Base-by-base conservation (phyloP, 37 sponge, comb jelly and placozoan species). In the Theonella swinhoei region DNA sequence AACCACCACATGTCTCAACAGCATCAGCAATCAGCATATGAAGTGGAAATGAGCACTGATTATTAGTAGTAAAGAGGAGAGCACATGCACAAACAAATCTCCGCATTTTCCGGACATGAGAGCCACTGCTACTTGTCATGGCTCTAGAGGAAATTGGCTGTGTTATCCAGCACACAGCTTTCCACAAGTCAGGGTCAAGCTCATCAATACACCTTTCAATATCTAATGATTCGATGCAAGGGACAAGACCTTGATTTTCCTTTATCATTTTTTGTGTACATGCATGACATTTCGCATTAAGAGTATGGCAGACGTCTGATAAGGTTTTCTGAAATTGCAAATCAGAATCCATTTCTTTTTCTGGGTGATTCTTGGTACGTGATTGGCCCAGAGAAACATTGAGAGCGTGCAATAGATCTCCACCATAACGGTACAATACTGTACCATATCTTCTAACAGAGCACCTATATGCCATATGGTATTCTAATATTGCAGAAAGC, bases 21-120 rank as follows among this genome's bases (percentile, higher is more conserved):
- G 68, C 68, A 40, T 80, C 80, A 3, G 80, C 42, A 42, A 80
- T 28, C 26, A 80, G 68, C 40, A 30, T 68, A 80, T 80, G 80
- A 41, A 80, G 42, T 28, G 80, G 80, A 24, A 80, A 67, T 11
- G 80, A 80, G 70, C 80, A 80, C 34, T 67, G 66, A 4, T 3
- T 11, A 7, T 80, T 67, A 24, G 58, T 66, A 42, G 34, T 67
- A 34, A 68, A 80, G 22, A 80, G 42, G 31, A 80, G 26, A 17
- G 41, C 7, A 39, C 80, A 80, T 43, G 26, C 7, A n/a, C 59
- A 41, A 74, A 74, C 41, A 26, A 74, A 41, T 17, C 29, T 24
- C 26, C 59, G 11, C 29, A 74, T 43, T 43, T 41, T 74, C 23
- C 75, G 75, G 29, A 74, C 59, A n/a, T 74, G 9, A 39, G 11